Percentiles rank a stretch among this genome's conserved stretches.
Conservation (phyloP, 2,888 invertebrate genomes). For the Ophonus ardosiacus region DNA sequence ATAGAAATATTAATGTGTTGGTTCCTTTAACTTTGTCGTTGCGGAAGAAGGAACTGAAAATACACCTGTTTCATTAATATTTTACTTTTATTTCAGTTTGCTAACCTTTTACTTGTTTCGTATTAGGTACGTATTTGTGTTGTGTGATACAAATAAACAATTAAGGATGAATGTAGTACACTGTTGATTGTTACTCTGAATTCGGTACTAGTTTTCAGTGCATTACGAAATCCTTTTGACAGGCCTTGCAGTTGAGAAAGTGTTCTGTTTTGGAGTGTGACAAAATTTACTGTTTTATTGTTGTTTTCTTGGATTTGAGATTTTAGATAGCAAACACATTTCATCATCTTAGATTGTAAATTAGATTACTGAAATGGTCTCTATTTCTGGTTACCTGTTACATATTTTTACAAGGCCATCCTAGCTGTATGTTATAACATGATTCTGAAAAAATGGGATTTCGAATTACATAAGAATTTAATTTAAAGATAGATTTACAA, state of each 20-base stretch:
- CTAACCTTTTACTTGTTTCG: background rate
- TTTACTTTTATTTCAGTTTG: too few relatives aligned
- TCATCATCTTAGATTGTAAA: background rate
- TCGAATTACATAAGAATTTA: too few relatives aligned
- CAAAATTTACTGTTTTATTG: slow-evolving; percentile 20
- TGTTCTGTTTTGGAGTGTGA: slow-evolving; percentile 5
- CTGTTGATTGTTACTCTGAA: background rate
- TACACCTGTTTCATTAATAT: too few relatives aligned
- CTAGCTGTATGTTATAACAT: too few relatives aligned
- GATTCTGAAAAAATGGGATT: too few relatives aligned
- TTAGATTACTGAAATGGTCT: too few relatives aligned
- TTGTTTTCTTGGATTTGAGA: background rate
- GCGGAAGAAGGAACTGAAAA: too few relatives aligned
- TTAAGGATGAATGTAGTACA: background rate
- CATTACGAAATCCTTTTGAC: background rate
- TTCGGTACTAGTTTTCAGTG: background rate
- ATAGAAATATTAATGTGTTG: background rate
- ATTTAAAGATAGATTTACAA: too few relatives aligned
- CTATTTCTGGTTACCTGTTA: too few relatives aligned
- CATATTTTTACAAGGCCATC: too few relatives aligned
- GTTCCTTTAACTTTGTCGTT: too few relatives aligned
- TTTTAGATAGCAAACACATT: slow-evolving; percentile 8
- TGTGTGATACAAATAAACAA: background rate
- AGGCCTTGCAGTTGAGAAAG: background rate
- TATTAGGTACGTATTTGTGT: background rate